Evolutionary conservation across 2,888 invertebrate species (phyloP).

Genomic region (Conomelus anceps): DNA sequence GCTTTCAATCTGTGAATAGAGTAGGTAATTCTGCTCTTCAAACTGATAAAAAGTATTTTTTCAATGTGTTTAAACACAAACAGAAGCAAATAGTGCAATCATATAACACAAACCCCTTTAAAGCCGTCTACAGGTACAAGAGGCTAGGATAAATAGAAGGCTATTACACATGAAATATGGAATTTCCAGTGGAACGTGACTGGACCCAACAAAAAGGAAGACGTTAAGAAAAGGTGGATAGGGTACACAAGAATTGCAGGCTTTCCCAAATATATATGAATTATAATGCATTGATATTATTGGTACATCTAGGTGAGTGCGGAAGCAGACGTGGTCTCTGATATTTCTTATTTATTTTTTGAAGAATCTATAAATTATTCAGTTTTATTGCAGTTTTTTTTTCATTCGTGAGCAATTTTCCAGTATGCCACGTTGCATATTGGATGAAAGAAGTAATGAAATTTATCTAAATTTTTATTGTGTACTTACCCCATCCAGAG

Average conservation of each 20-base stretch:
- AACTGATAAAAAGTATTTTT: too few relatives aligned
- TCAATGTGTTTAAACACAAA: too few relatives aligned
- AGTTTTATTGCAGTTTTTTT: background rate
- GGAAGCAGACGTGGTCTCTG: background rate
- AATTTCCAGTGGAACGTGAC: background rate
- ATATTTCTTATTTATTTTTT: too few relatives aligned
- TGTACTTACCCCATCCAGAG: too few relatives aligned
- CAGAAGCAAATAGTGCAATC: background rate
- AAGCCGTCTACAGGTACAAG: background rate
- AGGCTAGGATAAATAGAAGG: background rate
- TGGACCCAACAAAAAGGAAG: background rate
- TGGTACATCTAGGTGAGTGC: background rate
- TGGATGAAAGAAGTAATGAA: too few relatives aligned
- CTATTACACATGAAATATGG: background rate
- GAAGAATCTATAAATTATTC: too few relatives aligned
- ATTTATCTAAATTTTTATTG: too few relatives aligned
- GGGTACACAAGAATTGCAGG: background rate
- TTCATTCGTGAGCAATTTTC: background rate
- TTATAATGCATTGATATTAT: background rate
- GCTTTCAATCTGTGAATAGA: too few relatives aligned
- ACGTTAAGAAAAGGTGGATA: background rate
- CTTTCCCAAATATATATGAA: background rate
- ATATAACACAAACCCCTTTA: background rate
- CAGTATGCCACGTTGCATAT: too few relatives aligned
- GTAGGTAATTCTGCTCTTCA: too few relatives aligned